A percentile compares a stretch with the other conserved stretches of the same genome.
These are phyloP conservation scores for Alces alces DNA, from an alignment of 2,113 vertebrate species.

Conservation along the genomic window DNA sequence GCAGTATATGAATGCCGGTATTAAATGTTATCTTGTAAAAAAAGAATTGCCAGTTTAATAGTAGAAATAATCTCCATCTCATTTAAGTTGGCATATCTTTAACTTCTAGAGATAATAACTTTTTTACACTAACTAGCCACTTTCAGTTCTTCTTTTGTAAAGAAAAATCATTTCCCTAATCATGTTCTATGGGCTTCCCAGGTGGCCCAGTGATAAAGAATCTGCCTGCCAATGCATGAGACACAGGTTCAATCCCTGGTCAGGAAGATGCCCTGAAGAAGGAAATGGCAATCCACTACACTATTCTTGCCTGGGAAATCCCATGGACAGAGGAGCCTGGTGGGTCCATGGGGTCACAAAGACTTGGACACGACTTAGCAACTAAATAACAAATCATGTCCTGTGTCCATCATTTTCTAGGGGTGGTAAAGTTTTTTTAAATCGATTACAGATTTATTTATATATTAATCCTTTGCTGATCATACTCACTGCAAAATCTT, in stretches of 20 bases:
- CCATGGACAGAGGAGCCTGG: neutral
- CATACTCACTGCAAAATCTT: neutral
- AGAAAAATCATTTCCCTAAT: neutral
- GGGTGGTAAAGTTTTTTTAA: neutral
- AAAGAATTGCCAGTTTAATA: neutral
- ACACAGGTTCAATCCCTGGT: neutral
- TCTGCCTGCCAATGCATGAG: neutral
- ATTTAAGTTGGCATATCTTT: conserved; percentile 14
- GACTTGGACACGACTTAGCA: neutral
- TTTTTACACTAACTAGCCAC: neutral
- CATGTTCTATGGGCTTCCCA: neutral
- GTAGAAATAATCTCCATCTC: neutral
- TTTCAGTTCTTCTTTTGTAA: neutral
- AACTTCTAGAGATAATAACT: neutral
- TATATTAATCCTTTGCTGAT: neutral
- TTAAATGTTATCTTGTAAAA: neutral
- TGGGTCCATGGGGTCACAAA: neutral
- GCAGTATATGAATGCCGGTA: neutral
- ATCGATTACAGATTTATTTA: neutral
- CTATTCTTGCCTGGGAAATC: neutral
- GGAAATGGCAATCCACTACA: neutral
- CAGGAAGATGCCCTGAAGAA: neutral
- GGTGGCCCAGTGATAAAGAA: neutral
- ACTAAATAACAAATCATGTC: neutral
- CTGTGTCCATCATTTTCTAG: neutral